Conservation (phyloP, 2,113 vertebrate genomes). For the Cisticola juncidis region DNA sequence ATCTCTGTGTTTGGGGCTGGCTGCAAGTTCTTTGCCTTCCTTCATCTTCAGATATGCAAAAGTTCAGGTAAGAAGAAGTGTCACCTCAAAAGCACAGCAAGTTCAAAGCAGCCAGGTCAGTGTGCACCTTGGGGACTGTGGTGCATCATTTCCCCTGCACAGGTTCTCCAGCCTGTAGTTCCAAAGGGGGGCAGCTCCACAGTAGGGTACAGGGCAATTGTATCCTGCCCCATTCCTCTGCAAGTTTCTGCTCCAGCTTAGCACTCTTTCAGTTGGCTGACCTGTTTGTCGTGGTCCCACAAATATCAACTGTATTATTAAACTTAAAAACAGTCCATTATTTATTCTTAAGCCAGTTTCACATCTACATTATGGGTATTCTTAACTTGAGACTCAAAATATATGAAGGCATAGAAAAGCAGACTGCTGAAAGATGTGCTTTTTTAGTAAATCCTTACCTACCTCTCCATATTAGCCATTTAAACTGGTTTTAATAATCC, state of each 20-base stretch:
- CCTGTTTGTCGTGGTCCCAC: background rate
- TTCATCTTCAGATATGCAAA: background rate
- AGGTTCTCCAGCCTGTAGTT: background rate
- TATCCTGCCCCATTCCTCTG: background rate
- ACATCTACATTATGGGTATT: background rate
- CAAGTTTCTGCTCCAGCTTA: background rate
- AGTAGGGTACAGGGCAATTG: background rate
- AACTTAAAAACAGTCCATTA: background rate
- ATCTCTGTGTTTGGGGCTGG: background rate
- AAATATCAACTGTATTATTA: background rate
- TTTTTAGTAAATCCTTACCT: background rate
- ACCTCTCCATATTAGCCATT: background rate
- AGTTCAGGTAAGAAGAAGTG: background rate
- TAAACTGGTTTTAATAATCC: background rate
- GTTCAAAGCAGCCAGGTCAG: background rate
- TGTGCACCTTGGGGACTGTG: background rate
- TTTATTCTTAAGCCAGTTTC: background rate
- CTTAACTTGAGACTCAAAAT: background rate
- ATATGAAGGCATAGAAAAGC: background rate
- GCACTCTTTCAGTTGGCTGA: background rate
- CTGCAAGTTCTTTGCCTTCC: background rate
- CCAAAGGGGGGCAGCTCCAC: background rate
- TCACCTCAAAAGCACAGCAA: background rate
- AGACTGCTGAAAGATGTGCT: background rate
- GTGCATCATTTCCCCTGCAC: background rate